Conservation (phyloP, 2,113 vertebrate species). For the Dendropsophus ebraccatus region DNA sequence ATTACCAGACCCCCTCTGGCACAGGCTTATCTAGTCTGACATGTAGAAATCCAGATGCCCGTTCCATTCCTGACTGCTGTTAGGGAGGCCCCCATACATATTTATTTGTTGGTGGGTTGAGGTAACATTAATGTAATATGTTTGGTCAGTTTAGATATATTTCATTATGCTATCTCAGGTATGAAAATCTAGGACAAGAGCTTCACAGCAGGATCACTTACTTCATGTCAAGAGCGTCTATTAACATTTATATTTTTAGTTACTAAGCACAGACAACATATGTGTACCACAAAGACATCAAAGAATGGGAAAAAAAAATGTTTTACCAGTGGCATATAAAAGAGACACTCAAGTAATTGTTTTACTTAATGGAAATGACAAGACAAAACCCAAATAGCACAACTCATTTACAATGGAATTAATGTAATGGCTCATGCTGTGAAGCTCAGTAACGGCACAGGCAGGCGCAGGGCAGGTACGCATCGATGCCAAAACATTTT, state of each 20-base stretch:
- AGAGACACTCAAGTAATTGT: background rate
- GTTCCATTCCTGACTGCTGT: too few relatives aligned
- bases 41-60: too few relatives aligned
- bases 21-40: too few relatives aligned
- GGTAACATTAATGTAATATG: too few relatives aligned
- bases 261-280: background rate
- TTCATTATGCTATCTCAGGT: too few relatives aligned
- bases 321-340: background rate
- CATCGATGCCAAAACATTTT: slow-evolving; percentile 41
- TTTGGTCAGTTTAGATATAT: too few relatives aligned
- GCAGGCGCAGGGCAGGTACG: background rate
- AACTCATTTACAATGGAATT: background rate
- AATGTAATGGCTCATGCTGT: background rate
- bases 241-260: background rate
- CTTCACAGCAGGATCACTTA: background rate
- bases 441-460: slow-evolving; percentile 3
- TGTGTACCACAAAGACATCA: background rate
- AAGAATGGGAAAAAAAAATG: background rate
- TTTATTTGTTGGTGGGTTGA: too few relatives aligned
- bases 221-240: background rate
- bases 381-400: background rate
- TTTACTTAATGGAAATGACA: background rate
- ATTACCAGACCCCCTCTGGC: too few relatives aligned
- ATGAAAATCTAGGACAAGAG: too few relatives aligned
- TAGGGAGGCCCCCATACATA: too few relatives aligned